Evolutionary conservation across 37 sponge, comb jelly and placozoan species (phyloP), one percentile per base, ranked within the genome.

Genomic region (Aphrocallistes beatrix): DNA sequence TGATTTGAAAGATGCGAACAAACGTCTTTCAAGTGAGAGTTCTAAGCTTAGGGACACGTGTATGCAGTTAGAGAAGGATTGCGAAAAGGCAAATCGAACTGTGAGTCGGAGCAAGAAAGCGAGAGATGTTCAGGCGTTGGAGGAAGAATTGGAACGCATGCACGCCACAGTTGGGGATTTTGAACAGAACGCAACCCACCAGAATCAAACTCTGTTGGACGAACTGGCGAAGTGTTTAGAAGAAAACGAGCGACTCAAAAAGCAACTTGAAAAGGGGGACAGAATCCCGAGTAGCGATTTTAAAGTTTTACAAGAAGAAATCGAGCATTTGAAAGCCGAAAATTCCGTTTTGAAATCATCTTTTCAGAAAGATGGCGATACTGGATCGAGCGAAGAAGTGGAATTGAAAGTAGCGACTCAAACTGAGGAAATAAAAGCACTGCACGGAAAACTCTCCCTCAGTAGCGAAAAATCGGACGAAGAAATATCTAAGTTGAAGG

Each of bases 371-470:
- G 75, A 60, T 60, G 21, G 75, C 21, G 75, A 60, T 3, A 3
- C 75, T 6, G 75, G 34, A 13, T 19, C 8, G n/a, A 60, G 28
- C 8, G 75, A 30, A 6, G n/a, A 60, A 8, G 3, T 30, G 25
- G 75, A 60, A 60, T 60, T 60, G 34, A 60, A 60, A 60, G 75
- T 60, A 6, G 75, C 75, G n/a, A 60, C 75, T 25, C 75, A 60
- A 60, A 60, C 75, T 19, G 75, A 60, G n/a, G 17, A 60, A 28
- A 60, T 32, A 32, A 60, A 28, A 28, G 17, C n/a, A 6, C 34
- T 60, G 21, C 10, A 21, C 34, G n/a, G n/a, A 60, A 19, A 60
- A 28, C 75, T 60, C 3, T 32, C 75, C n/a, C 28, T 25, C 10
- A 60, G 75, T 13, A 60, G 3, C 6, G 3, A 19, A 60, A 60